phyloP scores from a whole-genome alignment of 2,113 vertebrate genomes.

The Colistium nudipinnis region DNA sequence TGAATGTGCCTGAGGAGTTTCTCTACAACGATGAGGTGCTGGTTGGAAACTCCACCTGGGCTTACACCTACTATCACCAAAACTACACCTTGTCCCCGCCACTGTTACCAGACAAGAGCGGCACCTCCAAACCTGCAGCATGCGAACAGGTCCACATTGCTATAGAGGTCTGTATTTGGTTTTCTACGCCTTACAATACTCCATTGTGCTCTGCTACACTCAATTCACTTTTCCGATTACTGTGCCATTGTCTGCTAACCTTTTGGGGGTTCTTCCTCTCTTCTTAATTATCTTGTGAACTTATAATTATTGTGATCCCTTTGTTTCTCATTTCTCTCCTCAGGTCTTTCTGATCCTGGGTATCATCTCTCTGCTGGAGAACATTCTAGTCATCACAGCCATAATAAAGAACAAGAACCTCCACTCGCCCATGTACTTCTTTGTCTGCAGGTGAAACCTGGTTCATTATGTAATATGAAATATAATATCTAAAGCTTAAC shows the following conservation, averaged over 20 bases:
- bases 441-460: slow-evolving; percentile 84
- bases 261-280: too few species aligned
- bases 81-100: slow-evolving; percentile 59
- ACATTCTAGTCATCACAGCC: slow-evolving; percentile 92
- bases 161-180: slow-evolving; percentile 71
- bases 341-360: slow-evolving; percentile 90
- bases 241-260: too few species aligned
- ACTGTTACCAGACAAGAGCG: slow-evolving; percentile 35
- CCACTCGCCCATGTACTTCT: slow-evolving; percentile 97
- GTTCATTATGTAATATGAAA: not conserved
- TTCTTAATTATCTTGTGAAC: not conserved
- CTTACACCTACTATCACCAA: slow-evolving; percentile 39
- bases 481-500: too few species aligned
- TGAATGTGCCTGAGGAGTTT: slow-evolving; percentile 57
- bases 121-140: slow-evolving; percentile 59
- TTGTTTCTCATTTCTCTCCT: not conserved
- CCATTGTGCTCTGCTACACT: not conserved
- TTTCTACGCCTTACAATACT: not conserved
- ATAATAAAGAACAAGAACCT: slow-evolving; percentile 95
- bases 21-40: slow-evolving; percentile 45
- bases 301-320: not conserved
- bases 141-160: slow-evolving; percentile 89
- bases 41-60: slow-evolving; percentile 62
- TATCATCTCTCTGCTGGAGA: slow-evolving; percentile 93
- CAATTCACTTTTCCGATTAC: too few species aligned